phyloP scores from a whole-genome alignment of 1,140 invertebrate species.

The Heterodera carotae region DNA sequence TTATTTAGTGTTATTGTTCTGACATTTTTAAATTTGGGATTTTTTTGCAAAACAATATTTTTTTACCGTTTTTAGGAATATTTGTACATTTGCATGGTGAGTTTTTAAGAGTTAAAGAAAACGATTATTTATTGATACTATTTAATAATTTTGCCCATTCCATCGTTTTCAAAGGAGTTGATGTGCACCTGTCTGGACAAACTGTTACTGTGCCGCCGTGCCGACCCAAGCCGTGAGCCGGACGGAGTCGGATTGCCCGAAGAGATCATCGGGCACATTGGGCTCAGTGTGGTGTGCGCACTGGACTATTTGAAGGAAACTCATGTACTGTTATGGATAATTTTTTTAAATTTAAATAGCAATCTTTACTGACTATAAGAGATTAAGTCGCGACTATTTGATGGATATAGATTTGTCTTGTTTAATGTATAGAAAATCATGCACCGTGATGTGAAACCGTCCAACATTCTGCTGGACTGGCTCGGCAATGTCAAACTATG shows the following conservation, averaged over 20 bases:
- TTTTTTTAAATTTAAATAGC: no score
- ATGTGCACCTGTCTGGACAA: slow-evolving; percentile 98
- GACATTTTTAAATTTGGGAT: no score
- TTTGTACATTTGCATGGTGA: slow-evolving; percentile 74
- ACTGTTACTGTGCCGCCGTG: slow-evolving; percentile 75
- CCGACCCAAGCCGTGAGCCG: slow-evolving; percentile 63
- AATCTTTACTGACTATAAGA: no score
- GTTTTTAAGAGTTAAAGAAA: no score
- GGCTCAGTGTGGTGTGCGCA: slow-evolving; percentile 93
- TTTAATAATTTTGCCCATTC: no score
- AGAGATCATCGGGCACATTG: slow-evolving; percentile 90
- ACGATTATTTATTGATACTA: no score
- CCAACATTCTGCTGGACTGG: slow-evolving; percentile 69
- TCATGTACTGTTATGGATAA: slow-evolving; percentile 65
- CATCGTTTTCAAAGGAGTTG: no score
- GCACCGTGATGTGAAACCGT: slow-evolving; percentile 94
- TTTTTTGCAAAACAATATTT: no score
- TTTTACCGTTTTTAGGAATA: slow-evolving; percentile 42
- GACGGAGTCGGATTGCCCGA: slow-evolving; percentile 79
- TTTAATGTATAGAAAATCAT: slow-evolving; percentile 94
- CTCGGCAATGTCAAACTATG: slow-evolving; percentile 91
- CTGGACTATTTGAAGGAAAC: slow-evolving; percentile 92
- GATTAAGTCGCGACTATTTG: no score
- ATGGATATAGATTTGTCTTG: no score
- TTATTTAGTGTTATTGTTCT: no score